Evolutionary conservation across 1,140 invertebrate species (phyloP).

Genomic region (Drosophila bocqueti): DNA sequence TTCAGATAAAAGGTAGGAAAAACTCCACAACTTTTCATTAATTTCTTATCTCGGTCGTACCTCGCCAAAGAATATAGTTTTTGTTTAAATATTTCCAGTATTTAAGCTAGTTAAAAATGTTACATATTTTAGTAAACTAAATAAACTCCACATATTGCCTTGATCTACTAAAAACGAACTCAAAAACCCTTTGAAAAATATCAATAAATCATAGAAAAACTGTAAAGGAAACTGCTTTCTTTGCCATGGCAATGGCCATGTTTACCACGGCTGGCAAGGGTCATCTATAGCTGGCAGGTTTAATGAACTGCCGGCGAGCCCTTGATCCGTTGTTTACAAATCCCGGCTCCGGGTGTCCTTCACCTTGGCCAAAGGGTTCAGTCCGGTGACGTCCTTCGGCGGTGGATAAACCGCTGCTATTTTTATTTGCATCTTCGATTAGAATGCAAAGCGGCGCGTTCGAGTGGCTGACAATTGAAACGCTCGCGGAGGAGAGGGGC

Average conservation of each 20-base stretch:
- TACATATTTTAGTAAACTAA: not conserved
- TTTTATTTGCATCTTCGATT: constrained; percentile 51
- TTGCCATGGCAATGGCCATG: not conserved
- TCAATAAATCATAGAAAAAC: not conserved
- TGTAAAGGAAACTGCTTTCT: not conserved
- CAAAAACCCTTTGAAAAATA: not conserved
- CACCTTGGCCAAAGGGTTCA: constrained; percentile 42
- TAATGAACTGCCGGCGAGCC: constrained; percentile 25
- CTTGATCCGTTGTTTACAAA: constrained; percentile 30
- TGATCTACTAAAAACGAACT: too few relatives aligned
- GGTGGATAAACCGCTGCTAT: constrained; percentile 34
- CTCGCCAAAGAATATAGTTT: not conserved
- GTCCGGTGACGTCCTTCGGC: constrained; percentile 30
- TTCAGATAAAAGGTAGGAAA: not conserved
- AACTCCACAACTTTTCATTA: not conserved
- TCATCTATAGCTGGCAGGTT: constrained; percentile 29
- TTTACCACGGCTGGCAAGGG: constrained; percentile 8
- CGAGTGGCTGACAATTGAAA: constrained; percentile 49
- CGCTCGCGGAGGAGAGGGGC: constrained; percentile 2
- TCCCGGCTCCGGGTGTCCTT: constrained; percentile 17
- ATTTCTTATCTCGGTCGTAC: not conserved
- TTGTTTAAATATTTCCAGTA: not conserved
- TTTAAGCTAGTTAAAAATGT: too few relatives aligned
- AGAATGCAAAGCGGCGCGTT: constrained; percentile 54
- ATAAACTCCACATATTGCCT: not conserved